These are phyloP conservation scores for Tokudaia tokunoshimensis DNA, from an alignment of 2,797 vertebrate species.

Conservation along the genomic window DNA sequence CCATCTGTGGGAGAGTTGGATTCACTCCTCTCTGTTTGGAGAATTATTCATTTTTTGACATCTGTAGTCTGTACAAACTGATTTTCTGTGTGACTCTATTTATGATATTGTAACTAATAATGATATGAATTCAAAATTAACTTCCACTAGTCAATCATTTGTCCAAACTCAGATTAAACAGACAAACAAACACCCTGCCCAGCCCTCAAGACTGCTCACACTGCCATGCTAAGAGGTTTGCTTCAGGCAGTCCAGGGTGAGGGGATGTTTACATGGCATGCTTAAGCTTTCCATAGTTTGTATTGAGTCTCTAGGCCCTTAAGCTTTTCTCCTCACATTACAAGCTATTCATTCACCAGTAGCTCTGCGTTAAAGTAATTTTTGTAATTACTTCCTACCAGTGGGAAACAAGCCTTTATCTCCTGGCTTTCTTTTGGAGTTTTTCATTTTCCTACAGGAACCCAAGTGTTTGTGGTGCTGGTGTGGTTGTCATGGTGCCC, in stretches of 20 bases:
- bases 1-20: not conserved
- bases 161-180: constrained; percentile 1
- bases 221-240: not conserved
- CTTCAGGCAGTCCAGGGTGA: not conserved
- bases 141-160: constrained; percentile 18
- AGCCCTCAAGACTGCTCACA: constrained; percentile 18
- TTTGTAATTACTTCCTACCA: constrained; percentile 88
- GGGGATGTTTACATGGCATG: constrained; percentile 46
- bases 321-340: constrained; percentile 64
- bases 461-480: constrained; percentile 86
- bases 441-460: constrained; percentile 87
- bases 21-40: constrained; percentile 45
- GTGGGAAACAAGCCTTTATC: constrained; percentile 88
- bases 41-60: constrained; percentile 35
- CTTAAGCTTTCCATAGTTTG: constrained; percentile 75
- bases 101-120: constrained; percentile 53
- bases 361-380: constrained; percentile 85
- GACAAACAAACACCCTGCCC: not conserved
- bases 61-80: not conserved
- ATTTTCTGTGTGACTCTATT: constrained; percentile 55
- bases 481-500: constrained; percentile 89
- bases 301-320: constrained; percentile 60
- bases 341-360: constrained; percentile 82
- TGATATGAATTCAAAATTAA: not conserved
- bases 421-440: constrained; percentile 86